Evolutionary conservation across 2,888 invertebrate species (phyloP), one percentile per base, ranked within the genome.

Genomic region (Tiphia femorata): DNA sequence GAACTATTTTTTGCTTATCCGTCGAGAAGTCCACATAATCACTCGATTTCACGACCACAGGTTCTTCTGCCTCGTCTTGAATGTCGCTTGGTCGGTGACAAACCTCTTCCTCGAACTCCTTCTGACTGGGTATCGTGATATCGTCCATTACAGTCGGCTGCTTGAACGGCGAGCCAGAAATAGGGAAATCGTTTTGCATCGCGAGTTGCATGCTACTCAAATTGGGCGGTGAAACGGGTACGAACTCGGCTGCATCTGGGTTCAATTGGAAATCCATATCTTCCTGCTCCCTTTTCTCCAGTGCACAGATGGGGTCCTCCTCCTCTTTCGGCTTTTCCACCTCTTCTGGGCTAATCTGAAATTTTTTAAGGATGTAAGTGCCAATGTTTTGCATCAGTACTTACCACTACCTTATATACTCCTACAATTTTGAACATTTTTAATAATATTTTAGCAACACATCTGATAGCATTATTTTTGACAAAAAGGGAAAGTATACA

Each of bases 231-330:
- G 89, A 88, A 3, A 87, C 84, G 4, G 94, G 93, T 55, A 94
- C 87, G 83, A 94, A 94, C 84, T 93, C 93, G n/a, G 91, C 91
- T 14, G 94, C 94, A 75, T 94, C 90, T 0, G 94, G 94, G 85
- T 94, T 95, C 67, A 94, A 83, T 57, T 91, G 92, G 37, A 92
- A 94, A 81, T 86, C 86, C 85, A 90, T 90, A 85, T 91, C 89
- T 77, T 89, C 88, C 41, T 81, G 79, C 7, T 49, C 10, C 23
- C 35, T 27, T 30, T 56, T 6, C 10, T 8, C 2, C 40, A 41
- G 14, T 37, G 19, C n/a, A 6, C 29, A 44, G 4, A 30, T n/a
- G 12, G 20, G 30, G n/a, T 60, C 50, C 25, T 41, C 4, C 19
- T 59, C 61, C 43, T 37, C n/a, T 10, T 58, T 64, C 5, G 33